Base-by-base conservation (phyloP, 2,113 vertebrate species). In the Myiozetetes cayanensis region DNA sequence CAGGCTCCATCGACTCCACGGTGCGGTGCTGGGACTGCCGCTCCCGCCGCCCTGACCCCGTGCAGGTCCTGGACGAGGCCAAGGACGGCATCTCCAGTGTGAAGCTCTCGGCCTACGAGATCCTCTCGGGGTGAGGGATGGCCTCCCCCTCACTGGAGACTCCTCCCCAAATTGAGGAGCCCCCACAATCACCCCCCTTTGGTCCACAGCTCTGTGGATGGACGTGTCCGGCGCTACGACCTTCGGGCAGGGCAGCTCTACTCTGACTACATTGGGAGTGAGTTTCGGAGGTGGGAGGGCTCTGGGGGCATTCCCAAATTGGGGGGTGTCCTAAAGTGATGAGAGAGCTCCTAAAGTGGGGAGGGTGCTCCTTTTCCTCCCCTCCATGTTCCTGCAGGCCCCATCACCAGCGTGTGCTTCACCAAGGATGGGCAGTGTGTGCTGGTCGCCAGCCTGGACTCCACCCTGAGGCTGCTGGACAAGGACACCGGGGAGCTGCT, bases 341-440 rank as follows among this genome's bases (percentile, higher is more conserved):
- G 50, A 53, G 16, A 30, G 52, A 30, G 52, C 28, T 55, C 53
- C 53, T 49, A 50, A 50, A 25, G 49, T 15, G 49, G 14, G 24
- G 49, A 14, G 49, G 49, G 49, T 24, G 24, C 49, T 50, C 49
- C 49, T 8, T 7, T 27, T 27, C 8, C 49, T 12, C 30, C 18
- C 9, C n/a, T 2, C 0, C 8, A 2, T 7, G 17, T 49, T 23
- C 24, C 46, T 37, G 37, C 95, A 99, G 99, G 98, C 97, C 99
- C 99, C 58, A 98, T 99, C 97, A 99, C 99, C 9, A 99, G 99
- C n/a, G 98, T 99, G 83, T 99, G 99, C 92, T 99, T 99, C 97
- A 99, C 98, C 97, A 98, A 98, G 83, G 99, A 99, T 1, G 98
- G 98, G 23, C 99, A 99, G 94, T 99, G 99, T 53, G 97, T 96